Evolutionary conservation across 2,888 invertebrate species (phyloP).

Genomic region (Punctoribates punctum): DNA sequence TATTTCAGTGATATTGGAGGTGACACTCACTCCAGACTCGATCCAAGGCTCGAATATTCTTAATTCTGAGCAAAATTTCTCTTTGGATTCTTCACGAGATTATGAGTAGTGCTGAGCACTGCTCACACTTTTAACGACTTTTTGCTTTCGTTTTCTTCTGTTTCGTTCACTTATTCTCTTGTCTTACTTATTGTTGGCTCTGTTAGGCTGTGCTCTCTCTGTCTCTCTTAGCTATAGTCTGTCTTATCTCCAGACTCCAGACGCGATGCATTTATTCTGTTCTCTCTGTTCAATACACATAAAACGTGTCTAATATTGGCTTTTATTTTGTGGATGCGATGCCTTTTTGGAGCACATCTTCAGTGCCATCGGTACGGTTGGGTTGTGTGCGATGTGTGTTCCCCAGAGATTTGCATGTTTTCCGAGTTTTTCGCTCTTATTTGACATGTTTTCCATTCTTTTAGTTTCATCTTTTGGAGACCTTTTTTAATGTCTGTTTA

Average conservation of each 20-base stretch:
- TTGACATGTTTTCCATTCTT: constrained; percentile 32
- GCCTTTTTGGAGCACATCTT: constrained; percentile 22
- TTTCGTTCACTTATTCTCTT: not conserved
- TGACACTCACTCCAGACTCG: constrained; percentile 9
- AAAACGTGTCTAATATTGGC: constrained; percentile 34
- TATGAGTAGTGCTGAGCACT: not conserved
- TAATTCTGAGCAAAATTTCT: constrained; percentile 21
- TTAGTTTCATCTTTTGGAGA: not conserved
- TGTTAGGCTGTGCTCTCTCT: not conserved
- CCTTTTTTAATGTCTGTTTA: constrained; percentile 22
- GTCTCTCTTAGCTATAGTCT: not conserved
- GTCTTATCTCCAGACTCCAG: constrained; percentile 28
- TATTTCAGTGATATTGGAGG: constrained; percentile 15
- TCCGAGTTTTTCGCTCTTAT: constrained; percentile 27
- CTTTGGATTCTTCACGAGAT: not conserved
- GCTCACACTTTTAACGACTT: constrained; percentile 35
- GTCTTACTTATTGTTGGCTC: constrained; percentile 8
- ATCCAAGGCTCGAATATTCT: not conserved
- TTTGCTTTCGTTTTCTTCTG: constrained; percentile 1
- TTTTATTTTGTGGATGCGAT: constrained; percentile 22
- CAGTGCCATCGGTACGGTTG: not conserved
- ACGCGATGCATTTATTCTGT: constrained; percentile 25
- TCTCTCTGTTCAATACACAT: constrained; percentile 20
- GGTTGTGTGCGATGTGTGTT: not conserved
- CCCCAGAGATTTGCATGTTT: constrained; percentile 27